Conservation (phyloP, 1,140 invertebrate species). For the Drosophila yakuba region DNA sequence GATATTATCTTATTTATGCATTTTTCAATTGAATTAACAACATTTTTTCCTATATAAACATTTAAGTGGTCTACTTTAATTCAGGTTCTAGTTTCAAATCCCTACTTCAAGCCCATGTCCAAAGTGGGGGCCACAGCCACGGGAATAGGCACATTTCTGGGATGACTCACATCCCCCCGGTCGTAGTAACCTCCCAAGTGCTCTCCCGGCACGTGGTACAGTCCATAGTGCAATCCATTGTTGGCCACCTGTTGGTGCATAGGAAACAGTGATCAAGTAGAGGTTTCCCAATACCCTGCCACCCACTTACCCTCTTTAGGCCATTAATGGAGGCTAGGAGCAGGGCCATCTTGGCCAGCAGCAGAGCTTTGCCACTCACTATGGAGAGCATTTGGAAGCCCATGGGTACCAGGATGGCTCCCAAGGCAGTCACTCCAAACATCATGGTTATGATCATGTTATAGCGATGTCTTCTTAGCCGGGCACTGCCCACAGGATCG, state of each 20-base stretch:
- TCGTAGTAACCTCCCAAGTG: constrained; percentile 77
- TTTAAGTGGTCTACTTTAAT: not conserved
- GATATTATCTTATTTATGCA: not conserved
- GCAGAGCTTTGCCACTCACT: constrained; percentile 90
- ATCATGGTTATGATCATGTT: constrained; percentile 90
- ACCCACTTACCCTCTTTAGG: constrained; percentile 87
- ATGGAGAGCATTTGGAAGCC: constrained; percentile 92
- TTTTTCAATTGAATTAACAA: no score
- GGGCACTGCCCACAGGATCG: constrained; percentile 57
- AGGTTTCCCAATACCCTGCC: fast-evolving
- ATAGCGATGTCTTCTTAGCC: constrained; percentile 85
- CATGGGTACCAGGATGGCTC: constrained; percentile 90
- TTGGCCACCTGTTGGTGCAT: constrained; percentile 66
- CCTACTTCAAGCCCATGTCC: constrained; percentile 57
- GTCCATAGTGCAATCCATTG: constrained; percentile 77
- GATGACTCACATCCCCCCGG: constrained; percentile 74
- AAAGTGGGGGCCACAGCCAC: constrained; percentile 58
- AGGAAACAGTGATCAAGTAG: no score
- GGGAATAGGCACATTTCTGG: constrained; percentile 77
- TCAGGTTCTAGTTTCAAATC: no score
- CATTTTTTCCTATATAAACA: not conserved
- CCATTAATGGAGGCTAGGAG: constrained; percentile 91
- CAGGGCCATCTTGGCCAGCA: constrained; percentile 91
- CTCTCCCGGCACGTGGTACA: constrained; percentile 80
- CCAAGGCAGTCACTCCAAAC: constrained; percentile 89